Evolutionary conservation across 2,797 vertebrate genomes (phyloP).

Genomic region (Pangasius djambal): DNA sequence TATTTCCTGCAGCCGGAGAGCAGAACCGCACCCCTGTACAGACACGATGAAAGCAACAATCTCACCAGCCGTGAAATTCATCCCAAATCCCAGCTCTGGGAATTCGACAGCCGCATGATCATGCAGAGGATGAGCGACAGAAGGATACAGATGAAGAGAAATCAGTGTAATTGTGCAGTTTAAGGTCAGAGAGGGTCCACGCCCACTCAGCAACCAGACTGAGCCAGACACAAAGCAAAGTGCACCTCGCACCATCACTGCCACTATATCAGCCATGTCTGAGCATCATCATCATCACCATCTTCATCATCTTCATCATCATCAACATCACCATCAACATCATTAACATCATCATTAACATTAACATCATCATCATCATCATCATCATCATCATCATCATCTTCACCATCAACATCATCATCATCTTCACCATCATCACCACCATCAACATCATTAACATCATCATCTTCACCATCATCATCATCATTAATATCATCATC

Average conservation of each 20-base stretch:
- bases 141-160: neutral
- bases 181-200: neutral
- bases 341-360: too few relatives aligned
- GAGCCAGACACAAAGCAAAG: neutral
- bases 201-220: neutral
- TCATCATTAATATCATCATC: too few relatives aligned
- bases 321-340: too few relatives aligned
- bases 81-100: too few relatives aligned
- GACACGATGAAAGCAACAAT: neutral
- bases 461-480: too few relatives aligned
- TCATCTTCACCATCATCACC: too few relatives aligned
- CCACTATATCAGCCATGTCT: neutral
- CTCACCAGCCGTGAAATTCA: neutral
- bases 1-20: neutral
- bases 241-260: neutral
- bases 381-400: too few relatives aligned
- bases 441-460: too few relatives aligned
- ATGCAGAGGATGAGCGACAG: neutral
- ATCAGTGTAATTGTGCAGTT: neutral
- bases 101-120: neutral
- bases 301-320: too few relatives aligned
- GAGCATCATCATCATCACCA: neutral
- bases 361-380: too few relatives aligned
- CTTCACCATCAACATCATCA: too few relatives aligned
- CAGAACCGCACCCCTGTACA: slow-evolving; percentile 2